Evolutionary conservation across 2,888 invertebrate species (phyloP).

Genomic region (Ochropleura plecta): DNA sequence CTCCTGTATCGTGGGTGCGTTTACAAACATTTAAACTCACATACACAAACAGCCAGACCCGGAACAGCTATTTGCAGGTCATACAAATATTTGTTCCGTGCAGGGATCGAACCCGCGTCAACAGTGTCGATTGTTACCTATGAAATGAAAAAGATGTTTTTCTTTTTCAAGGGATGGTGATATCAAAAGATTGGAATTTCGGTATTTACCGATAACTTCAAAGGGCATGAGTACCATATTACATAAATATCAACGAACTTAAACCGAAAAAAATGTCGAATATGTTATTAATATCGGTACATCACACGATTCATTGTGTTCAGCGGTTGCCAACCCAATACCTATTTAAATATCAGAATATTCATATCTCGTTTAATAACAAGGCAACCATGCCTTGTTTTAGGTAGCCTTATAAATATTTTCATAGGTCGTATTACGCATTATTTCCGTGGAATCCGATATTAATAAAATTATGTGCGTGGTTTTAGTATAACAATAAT

Average conservation of each 20-base stretch:
- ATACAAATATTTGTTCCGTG: too few relatives aligned
- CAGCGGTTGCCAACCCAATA: slow-evolving; percentile 47
- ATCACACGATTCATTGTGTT: slow-evolving; percentile 52
- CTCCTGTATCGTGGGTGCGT: too few relatives aligned
- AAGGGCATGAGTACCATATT: slow-evolving; percentile 31
- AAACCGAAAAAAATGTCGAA: slow-evolving; percentile 18
- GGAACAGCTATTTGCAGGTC: too few relatives aligned
- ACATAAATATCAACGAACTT: slow-evolving; percentile 10
- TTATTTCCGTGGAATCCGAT: slow-evolving; percentile 63
- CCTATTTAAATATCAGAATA: slow-evolving; percentile 61
- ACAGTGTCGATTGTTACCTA: background rate
- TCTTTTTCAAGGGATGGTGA: background rate
- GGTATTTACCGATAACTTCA: slow-evolving; percentile 17
- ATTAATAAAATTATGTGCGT: slow-evolving; percentile 65
- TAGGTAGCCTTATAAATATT: slow-evolving; percentile 61
- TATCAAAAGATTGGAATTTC: slow-evolving; percentile 1
- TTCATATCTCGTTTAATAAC: slow-evolving; percentile 62
- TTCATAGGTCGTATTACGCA: slow-evolving; percentile 63
- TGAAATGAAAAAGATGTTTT: slow-evolving; percentile 1
- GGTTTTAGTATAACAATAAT: slow-evolving; percentile 61
- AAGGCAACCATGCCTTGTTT: slow-evolving; percentile 17
- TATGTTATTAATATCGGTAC: slow-evolving; percentile 42
- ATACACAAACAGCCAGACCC: too few relatives aligned
- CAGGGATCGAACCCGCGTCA: too few relatives aligned
- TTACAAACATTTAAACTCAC: too few relatives aligned